These are phyloP conservation scores for Saturnia pavonia DNA, from an alignment of 2,888 invertebrate genomes.

Conservation along the genomic window DNA sequence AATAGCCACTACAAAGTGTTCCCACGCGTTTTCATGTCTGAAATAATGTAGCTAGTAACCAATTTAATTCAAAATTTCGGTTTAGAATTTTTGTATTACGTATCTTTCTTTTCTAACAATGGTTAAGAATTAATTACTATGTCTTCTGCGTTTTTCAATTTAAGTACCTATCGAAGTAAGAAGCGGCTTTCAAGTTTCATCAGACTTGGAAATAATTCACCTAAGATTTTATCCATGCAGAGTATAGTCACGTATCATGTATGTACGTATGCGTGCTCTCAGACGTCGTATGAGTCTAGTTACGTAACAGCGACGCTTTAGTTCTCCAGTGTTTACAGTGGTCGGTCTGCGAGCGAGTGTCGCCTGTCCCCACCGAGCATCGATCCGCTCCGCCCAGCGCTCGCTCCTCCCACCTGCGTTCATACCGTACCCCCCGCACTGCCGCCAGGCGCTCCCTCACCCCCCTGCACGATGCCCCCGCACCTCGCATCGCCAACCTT, in stretches of 20 bases:
- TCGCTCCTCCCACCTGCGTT: slow-evolving; percentile 74
- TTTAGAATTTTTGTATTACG: neutral
- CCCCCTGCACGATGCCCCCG: slow-evolving; percentile 43
- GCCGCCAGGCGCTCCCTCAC: slow-evolving; percentile 38
- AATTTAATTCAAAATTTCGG: neutral
- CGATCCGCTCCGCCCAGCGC: slow-evolving; percentile 80
- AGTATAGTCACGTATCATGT: slow-evolving; percentile 33
- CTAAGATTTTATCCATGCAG: slow-evolving; percentile 32
- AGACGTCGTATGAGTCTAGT: slow-evolving; percentile 43
- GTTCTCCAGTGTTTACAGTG: slow-evolving; percentile 70
- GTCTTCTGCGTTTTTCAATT: neutral
- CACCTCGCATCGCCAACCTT: slow-evolving; percentile 71
- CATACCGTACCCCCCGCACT: slow-evolving; percentile 36
- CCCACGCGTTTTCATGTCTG: slow-evolving; percentile 11
- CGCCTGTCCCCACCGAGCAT: slow-evolving; percentile 78
- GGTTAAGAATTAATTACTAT: neutral
- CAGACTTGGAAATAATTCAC: slow-evolving; percentile 19
- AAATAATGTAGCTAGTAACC: slow-evolving; percentile 7
- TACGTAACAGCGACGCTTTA: slow-evolving; percentile 68
- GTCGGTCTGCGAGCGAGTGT: slow-evolving; percentile 64
- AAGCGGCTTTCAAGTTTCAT: neutral
- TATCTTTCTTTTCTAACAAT: neutral
- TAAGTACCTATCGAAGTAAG: neutral
- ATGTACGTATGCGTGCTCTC: slow-evolving; percentile 33
- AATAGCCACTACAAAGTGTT: slow-evolving; percentile 21